Conservation (phyloP, 2,113 vertebrate genomes). For the Thunnus maccoyii region DNA sequence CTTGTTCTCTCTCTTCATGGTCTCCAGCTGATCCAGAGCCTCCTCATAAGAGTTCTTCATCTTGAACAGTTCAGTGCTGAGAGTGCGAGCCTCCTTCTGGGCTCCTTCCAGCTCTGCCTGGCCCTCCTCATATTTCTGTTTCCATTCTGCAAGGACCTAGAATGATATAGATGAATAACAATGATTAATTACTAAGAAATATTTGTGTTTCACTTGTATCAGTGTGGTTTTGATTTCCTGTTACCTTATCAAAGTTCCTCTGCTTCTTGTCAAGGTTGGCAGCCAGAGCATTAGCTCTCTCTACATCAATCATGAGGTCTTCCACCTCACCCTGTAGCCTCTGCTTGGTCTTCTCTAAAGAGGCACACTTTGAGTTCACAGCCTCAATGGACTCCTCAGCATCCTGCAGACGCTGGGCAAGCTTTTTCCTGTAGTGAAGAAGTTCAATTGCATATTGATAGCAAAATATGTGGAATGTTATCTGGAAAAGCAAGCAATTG, state of each 20-base stretch:
- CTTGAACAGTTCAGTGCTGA: conserved; percentile 77
- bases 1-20: conserved; percentile 77
- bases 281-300: conserved; percentile 80
- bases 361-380: conserved; percentile 82
- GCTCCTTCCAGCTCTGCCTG: conserved; percentile 86
- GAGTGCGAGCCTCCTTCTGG: conserved; percentile 81
- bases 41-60: conserved; percentile 81
- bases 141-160: conserved; percentile 84
- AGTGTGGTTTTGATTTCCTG: neutral
- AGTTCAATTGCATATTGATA: no score
- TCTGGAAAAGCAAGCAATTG: neutral
- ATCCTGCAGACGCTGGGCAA: conserved; percentile 83
- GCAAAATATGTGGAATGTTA: no score
- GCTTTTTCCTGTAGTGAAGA: conserved; percentile 72
- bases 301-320: conserved; percentile 84
- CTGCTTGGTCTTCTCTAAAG: conserved; percentile 83
- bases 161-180: neutral
- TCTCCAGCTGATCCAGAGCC: conserved; percentile 71
- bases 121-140: conserved; percentile 87
- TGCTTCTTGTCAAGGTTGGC: conserved; percentile 83
- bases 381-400: conserved; percentile 83
- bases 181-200: neutral
- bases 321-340: conserved; percentile 83
- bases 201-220: neutral
- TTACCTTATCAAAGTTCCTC: conserved; percentile 83